phyloP scores from a whole-genome alignment of 2,888 invertebrate genomes.

The Homarus gammarus region DNA sequence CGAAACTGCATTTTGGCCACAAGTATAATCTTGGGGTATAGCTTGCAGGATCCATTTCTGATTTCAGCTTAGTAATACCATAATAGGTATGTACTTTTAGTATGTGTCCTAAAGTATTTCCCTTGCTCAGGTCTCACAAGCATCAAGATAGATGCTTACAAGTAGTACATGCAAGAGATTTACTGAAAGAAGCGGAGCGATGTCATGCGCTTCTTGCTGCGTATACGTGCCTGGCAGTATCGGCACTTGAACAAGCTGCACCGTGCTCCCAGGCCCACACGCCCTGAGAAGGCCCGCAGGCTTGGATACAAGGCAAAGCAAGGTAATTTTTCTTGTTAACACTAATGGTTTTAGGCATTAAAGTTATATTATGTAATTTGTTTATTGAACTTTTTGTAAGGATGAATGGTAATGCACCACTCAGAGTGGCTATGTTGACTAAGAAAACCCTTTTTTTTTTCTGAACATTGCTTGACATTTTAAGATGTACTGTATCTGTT shows the following conservation, averaged over 20 bases:
- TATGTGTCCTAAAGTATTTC: not conserved
- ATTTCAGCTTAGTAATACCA: no score
- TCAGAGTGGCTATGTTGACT: not conserved
- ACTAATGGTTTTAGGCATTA: not conserved
- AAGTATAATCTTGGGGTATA: no score
- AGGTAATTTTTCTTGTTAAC: slow-evolving; percentile 83
- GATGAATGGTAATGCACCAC: slow-evolving; percentile 15
- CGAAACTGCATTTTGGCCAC: no score
- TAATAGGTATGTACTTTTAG: not conserved
- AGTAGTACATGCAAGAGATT: slow-evolving; percentile 99
- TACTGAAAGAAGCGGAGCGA: slow-evolving; percentile 99
- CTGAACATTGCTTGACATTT: not conserved
- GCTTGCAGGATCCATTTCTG: no score
- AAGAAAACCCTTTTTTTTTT: not conserved
- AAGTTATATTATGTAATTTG: no score
- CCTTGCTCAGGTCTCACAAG: not conserved
- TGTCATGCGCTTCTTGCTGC: slow-evolving; percentile 97
- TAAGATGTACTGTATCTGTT: not conserved
- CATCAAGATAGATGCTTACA: slow-evolving; percentile 96
- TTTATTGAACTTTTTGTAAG: no score
- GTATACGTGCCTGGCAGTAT: slow-evolving; percentile 98
- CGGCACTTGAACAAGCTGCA: slow-evolving; percentile 98
- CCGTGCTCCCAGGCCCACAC: slow-evolving; percentile 94
- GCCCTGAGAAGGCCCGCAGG: slow-evolving; percentile 98
- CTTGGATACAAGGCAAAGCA: slow-evolving; percentile 98